Evolutionary conservation across 2,797 vertebrate genomes (phyloP), one percentile per base, ranked within the genome.

Genomic region (Holocentrus rufus): DNA sequence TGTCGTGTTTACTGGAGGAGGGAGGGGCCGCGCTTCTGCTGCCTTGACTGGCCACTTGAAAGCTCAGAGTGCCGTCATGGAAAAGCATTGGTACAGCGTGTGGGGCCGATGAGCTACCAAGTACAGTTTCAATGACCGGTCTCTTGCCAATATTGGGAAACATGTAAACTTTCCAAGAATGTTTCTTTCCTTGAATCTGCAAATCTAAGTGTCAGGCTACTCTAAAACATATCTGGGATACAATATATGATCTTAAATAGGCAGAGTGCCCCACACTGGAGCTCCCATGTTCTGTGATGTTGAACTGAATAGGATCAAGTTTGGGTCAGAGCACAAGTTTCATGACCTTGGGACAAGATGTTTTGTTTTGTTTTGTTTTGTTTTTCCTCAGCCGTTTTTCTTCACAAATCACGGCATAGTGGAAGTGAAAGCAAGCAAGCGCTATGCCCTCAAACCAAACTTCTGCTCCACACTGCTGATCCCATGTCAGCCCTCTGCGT

Each of bases 1-100:
- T 36, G 72, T 62, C 76, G 56, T 82, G 56, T 83, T 49, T 52
- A 75, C 39, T 13, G 34, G 61, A 54, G 52, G 67, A 74, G 52
- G 58, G 50, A 53, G 2, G 39, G 39, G 52, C 52, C 11, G 23
- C 6, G 52, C 13, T 1, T 22, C 20, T 25, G 52, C 66, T 73
- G 78, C 72, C 66, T 80, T 65, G 39, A 44, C 39, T 44, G 39
- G 39, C 39, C 14, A 44, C 39, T 4, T 49, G 17, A 17, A 1
- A 49, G 17, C 47, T 6, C n/a, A 18, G 17, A 49, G 18, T 49
- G 47, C 18, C 17, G 17, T 49, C 17, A 49, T 49, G 17, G 47
- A 49, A 49, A 49, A 49, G 18, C n/a, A 18, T 7, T 47, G 44
- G 22, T 64, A 47, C 44, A 57, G 39, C 57, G 31, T 54, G 44